Base-by-base conservation (phyloP, 2,888 invertebrate species). In the Gerris lacustris region DNA sequence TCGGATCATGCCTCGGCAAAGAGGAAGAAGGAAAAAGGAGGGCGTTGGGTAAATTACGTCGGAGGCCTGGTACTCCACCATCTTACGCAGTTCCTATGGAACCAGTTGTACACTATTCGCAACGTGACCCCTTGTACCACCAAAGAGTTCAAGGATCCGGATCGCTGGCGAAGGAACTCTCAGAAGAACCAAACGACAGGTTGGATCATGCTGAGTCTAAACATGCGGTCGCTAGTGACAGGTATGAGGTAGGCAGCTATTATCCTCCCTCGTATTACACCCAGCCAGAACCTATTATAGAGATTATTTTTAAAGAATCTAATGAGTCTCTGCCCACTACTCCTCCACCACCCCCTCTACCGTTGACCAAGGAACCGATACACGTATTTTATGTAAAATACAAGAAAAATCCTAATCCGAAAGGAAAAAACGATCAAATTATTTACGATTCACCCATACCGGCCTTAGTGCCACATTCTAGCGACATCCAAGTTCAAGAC, bases 381-480 rank as follows among this genome's bases (percentile, higher is more conserved):
- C 93, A 94, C 77, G 94, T 94, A 0, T 94, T 92, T 79, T 94
- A 93, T 78, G 93, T 94, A 0, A 93, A 93, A 80, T 94, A 94
- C 79, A 91, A 92, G 79, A 92, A 93, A 79, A 91, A 92, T 77
- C 89, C 86, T 1, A 82, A 87, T 76, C 86, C 89, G 17, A 74
- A 86, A 75, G 77, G 77, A 2, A 77, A 77, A 67, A 75, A 77
- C 44, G 86, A 87, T 0, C 86, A 89, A 75, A 85, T 92, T 11
- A 86, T 92, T 69, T 88, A 92, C 78, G 92, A 92, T 73, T 85
- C 88, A 74, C 92, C 92, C 0, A 84, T 92, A 43, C 89, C 92
- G 7, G 92, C 92, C 6, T 82, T 92, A 43, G 87, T 89, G 55
- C 90, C 90, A 2, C 83, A 86, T 6, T 84, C 86, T 17, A 88